Conservation (phyloP, 2,113 vertebrate genomes). For the Ageneiosus marmoratus region DNA sequence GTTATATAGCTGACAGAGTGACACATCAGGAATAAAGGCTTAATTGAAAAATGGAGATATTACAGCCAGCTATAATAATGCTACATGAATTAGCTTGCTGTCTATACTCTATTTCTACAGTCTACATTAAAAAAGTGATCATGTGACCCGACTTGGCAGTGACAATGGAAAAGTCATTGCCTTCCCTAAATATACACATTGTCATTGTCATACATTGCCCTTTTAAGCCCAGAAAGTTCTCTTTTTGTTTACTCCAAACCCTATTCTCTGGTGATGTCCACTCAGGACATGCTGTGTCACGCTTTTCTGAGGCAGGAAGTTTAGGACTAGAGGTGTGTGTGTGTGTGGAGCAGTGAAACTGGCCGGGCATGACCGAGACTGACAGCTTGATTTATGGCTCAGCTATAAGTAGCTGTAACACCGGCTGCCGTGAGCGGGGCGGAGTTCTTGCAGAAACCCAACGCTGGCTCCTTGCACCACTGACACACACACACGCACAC, state of each 20-base stretch:
- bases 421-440: slow-evolving; percentile 52
- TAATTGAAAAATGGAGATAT: neutral
- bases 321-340: slow-evolving; percentile 17
- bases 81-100: neutral
- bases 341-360: slow-evolving; percentile 15
- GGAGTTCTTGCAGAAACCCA: slow-evolving; percentile 46
- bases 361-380: slow-evolving; percentile 53
- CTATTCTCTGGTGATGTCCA: slow-evolving; percentile 37
- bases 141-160: neutral
- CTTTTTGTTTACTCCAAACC: slow-evolving; percentile 25
- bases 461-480: slow-evolving; percentile 38
- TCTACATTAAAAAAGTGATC: neutral
- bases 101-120: neutral
- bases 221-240: neutral
- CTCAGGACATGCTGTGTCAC: slow-evolving; percentile 42
- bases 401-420: slow-evolving; percentile 58
- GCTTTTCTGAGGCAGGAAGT: slow-evolving; percentile 39
- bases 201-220: neutral
- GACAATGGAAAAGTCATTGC: neutral
- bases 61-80: neutral
- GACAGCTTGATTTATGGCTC: slow-evolving; percentile 63
- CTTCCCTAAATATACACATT: neutral
- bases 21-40: neutral
- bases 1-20: neutral
- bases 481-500: slow-evolving; percentile 17